phyloP scores from a whole-genome alignment of 2,113 vertebrate genomes.

The Meriones unguiculatus region DNA sequence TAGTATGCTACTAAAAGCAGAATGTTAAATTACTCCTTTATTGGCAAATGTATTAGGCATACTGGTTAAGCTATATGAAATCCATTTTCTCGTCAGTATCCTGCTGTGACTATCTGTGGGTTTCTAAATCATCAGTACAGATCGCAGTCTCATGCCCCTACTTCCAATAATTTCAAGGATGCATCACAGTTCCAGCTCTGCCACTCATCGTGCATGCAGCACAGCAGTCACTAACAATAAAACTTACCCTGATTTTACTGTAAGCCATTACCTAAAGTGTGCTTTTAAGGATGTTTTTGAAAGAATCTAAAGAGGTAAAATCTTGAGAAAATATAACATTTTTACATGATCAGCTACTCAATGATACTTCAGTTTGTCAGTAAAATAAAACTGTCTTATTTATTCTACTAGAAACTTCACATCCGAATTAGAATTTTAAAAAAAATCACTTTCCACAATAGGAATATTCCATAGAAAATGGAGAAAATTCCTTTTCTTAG shows the following conservation, averaged over 20 bases:
- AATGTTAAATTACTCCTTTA: background rate
- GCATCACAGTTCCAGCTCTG: background rate
- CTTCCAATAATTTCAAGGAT: background rate
- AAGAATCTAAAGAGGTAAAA: constrained; percentile 19
- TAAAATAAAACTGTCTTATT: constrained; percentile 68
- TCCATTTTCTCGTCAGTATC: background rate
- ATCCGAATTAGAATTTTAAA: constrained; percentile 64
- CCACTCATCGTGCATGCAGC: background rate
- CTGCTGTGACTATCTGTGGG: background rate
- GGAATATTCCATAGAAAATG: constrained; percentile 56
- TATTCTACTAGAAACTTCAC: constrained; percentile 3
- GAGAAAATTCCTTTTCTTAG: constrained; percentile 78
- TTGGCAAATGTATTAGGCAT: background rate
- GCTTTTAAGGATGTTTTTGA: constrained; percentile 48
- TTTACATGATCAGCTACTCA: constrained; percentile 29
- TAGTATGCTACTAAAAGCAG: background rate
- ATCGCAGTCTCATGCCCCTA: background rate
- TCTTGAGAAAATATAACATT: background rate
- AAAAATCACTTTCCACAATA: constrained; percentile 48
- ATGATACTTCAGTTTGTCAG: constrained; percentile 14
- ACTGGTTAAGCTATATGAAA: background rate
- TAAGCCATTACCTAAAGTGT: constrained; percentile 1
- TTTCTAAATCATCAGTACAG: background rate
- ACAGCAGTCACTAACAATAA: background rate
- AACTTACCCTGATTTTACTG: background rate